Evolutionary conservation across 2,797 vertebrate species (phyloP), one percentile per base, ranked within the genome.

Genomic region (Helicolenus hilgendorfi): DNA sequence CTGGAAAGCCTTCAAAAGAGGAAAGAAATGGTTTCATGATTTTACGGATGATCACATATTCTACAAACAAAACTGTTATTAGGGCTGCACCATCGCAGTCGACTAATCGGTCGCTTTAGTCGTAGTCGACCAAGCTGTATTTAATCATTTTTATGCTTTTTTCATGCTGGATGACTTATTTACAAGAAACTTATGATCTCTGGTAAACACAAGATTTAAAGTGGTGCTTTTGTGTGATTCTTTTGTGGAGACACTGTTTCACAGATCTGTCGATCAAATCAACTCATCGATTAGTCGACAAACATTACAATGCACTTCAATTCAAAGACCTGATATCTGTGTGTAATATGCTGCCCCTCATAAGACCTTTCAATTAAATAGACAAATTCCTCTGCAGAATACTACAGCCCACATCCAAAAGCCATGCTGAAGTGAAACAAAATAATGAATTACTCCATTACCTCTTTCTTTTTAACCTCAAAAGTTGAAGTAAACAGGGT

Each of bases 1-100:
- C 95, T 99, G 98, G 97, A 99, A 99, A 24, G 99, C 99, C 99
- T 99, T 89, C 35, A 91, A 90, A 93, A 91, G 89, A 20, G 11
- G n/a, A 79, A 38, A 24, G 77, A 77, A 24, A 65, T 49, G 45
- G 63, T 59, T 13, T 5, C 38, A 38, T 33, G 29, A 22, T 64
- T 79, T 79, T 15, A 77, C 20, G 53, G 41, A 69, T 56, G 24
- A 58, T 85, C 5, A 67, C 22, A 33, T 26, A 33, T 56, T 67
- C 49, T 15, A 36, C 1, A 63, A 38, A 64, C 1, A 67, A 9
- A 64, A 24, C 29, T 63, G 18, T 63, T 11, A 63, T 49, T 9
- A 49, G 45, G 45, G 45, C 45, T 20, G 45, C 7, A 49, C 18
- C 45, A 49, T 49, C 7, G 3, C 7, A 49, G 45, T 45, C 1